phyloP scores from a whole-genome alignment of 35 echinoderm and acorn worm species.

The Patiria miniata region DNA sequence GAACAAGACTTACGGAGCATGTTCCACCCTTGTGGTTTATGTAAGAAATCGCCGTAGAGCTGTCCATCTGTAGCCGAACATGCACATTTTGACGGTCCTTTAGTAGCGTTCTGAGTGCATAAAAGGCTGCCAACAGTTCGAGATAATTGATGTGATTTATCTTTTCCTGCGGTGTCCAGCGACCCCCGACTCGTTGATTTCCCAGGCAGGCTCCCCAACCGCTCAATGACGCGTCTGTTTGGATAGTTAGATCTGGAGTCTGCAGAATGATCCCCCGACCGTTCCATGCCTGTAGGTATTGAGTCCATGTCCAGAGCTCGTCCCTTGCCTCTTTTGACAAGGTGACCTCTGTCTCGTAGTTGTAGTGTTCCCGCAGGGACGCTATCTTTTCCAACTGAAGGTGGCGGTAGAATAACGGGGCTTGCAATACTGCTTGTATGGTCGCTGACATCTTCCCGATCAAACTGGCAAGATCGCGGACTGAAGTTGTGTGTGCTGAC shows the following conservation, averaged over 20 bases:
- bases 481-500: too few relatives aligned
- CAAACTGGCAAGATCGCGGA: too few relatives aligned
- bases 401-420: not conserved
- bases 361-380: not conserved
- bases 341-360: not conserved
- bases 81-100: too few relatives aligned
- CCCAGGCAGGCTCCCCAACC: slow-evolving; percentile 55
- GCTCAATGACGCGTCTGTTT: too few relatives aligned
- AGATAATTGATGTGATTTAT: too few relatives aligned
- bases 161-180: too few relatives aligned
- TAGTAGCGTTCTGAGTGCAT: slow-evolving; percentile 37
- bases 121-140: slow-evolving; percentile 41
- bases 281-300: slow-evolving; percentile 6
- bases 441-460: slow-evolving; percentile 16
- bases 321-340: not conserved
- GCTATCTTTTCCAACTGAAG: not conserved
- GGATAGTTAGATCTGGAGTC: slow-evolving; percentile 21
- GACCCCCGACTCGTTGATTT: too few relatives aligned
- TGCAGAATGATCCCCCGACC: not conserved
- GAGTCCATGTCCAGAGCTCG: not conserved
- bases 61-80: too few relatives aligned
- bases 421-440: not conserved
- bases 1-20: too few relatives aligned
- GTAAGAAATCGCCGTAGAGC: too few relatives aligned
- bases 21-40: too few relatives aligned